Percentiles rank a stretch among this genome's conserved stretches.
phyloP scores from a whole-genome alignment of 2,888 invertebrate species.

The Theretra japonica region DNA sequence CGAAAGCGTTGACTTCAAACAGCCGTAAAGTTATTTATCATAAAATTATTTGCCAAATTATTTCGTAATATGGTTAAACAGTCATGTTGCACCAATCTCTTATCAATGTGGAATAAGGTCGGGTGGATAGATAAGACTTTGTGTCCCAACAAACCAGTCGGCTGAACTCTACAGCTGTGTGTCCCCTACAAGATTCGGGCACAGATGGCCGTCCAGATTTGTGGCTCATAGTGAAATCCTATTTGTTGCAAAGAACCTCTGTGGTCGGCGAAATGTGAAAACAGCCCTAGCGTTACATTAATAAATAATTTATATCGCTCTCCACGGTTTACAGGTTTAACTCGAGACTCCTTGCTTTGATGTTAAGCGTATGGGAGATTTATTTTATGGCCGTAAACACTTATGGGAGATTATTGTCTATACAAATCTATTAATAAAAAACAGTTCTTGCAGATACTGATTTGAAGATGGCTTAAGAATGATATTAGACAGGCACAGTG shows the following conservation, averaged over 20 bases:
- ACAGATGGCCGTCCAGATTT: slow-evolving; percentile 79
- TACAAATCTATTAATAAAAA: not conserved
- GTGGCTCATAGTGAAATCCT: slow-evolving; percentile 71
- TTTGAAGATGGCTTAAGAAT: too few relatives aligned
- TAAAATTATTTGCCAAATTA: too few relatives aligned
- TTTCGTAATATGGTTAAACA: too few relatives aligned
- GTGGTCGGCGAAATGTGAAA: slow-evolving; percentile 60
- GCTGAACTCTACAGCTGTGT: slow-evolving; percentile 47
- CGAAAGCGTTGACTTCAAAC: too few relatives aligned
- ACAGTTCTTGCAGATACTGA: not conserved
- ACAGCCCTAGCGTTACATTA: slow-evolving; percentile 63
- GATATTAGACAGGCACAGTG: not conserved
- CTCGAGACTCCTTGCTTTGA: slow-evolving; percentile 31
- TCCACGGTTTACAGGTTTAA: slow-evolving; percentile 34
- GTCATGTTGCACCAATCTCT: too few relatives aligned
- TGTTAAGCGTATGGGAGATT: slow-evolving; percentile 16
- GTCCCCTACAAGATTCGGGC: slow-evolving; percentile 66
- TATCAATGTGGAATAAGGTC: too few relatives aligned
- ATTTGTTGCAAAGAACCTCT: slow-evolving; percentile 69
- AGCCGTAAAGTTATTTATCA: too few relatives aligned
- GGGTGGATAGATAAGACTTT: too few relatives aligned
- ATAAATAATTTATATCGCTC: slow-evolving; percentile 64
- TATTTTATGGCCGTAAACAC: slow-evolving; percentile 16
- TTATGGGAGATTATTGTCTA: not conserved
- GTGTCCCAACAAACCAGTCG: not conserved